These are phyloP conservation scores for Halichoerus grypus DNA, from an alignment of 2,113 vertebrate species.

Conservation along the genomic window DNA sequence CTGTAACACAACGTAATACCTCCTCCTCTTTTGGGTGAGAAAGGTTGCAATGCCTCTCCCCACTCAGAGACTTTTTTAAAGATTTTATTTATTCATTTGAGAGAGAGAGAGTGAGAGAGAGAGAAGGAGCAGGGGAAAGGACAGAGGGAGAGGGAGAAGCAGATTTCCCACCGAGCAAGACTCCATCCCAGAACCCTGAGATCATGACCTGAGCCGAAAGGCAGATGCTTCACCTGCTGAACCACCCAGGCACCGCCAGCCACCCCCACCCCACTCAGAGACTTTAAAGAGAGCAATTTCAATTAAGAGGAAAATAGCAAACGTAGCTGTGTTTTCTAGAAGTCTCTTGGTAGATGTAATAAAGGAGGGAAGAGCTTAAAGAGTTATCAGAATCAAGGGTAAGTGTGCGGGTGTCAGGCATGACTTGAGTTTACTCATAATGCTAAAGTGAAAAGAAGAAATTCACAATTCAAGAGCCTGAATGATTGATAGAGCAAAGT, in stretches of 20 bases:
- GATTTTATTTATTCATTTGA: not conserved
- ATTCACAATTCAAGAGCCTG: not conserved
- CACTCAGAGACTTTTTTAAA: not conserved
- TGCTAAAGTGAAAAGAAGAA: not conserved
- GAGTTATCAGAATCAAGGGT: not conserved
- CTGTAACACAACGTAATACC: not conserved
- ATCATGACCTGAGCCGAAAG: not conserved
- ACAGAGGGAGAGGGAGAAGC: not conserved
- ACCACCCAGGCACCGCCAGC: too few relatives aligned
- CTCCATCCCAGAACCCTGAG: not conserved
- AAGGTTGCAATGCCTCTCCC: not conserved
- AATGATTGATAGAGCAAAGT: not conserved
- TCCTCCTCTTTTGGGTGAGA: not conserved
- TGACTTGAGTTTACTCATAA: not conserved
- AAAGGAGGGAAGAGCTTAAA: not conserved
- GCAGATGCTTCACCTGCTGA: too few relatives aligned
- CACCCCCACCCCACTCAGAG: not conserved
- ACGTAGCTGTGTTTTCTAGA: not conserved
- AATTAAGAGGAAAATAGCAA: not conserved
- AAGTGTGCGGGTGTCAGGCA: not conserved
- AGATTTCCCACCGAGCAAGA: not conserved
- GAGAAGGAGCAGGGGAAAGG: not conserved
- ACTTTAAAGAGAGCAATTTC: not conserved
- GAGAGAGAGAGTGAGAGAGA: not conserved
- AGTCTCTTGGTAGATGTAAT: slow-evolving; percentile 5